Evolutionary conservation across 2,888 invertebrate species (phyloP), one percentile per base, ranked within the genome.

Genomic region (Thymelicus acteon): DNA sequence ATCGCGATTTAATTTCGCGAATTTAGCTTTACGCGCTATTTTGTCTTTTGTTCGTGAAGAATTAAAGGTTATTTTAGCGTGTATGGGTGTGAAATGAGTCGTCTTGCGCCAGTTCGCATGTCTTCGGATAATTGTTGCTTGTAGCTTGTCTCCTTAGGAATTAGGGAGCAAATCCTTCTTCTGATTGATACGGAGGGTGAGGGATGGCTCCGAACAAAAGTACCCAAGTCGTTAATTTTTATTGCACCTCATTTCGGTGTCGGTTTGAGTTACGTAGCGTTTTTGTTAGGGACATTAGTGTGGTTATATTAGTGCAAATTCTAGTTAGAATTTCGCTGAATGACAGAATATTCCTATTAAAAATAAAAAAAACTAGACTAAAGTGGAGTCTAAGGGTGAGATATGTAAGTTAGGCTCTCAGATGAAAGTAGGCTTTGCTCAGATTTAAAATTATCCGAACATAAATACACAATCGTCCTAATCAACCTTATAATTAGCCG

Each of bases 121-220:
- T 90, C 87, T 88, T 80, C 75, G 85, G 86, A 89, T 93, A 93
- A 93, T 93, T 93, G 93, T 84, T 87, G 85, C 89, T 90, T 93
- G 93, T 93, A 89, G 83, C 85, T 78, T 92, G 93, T 93, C 92
- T 93, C 85, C 84, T 90, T 81, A 82, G 84, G 86, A 91, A 92
- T 93, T 92, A 93, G 84, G 88, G 83, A 89, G 85, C 86, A 90
- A 92, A 93, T 93, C 92, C 89, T 86, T 89, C 87, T 85, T 82
- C 85, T 86, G 92, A 92, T 93, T 91, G 93, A 90, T 90, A 87
- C 83, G 84, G 80, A 80, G 78, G 78, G 79, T 80, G 80, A 79
- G 60, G 60, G 72, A 72, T 58, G 73, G 73, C 69, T 52, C 60
- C 31, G 68, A 54, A 47, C 24, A 68, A 72, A 74, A 74, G 85